Percentiles rank a stretch among this genome's conserved stretches.
These are phyloP conservation scores for Fabriciana adippe DNA, from an alignment of 2,888 invertebrate genomes.

Conservation along the genomic window DNA sequence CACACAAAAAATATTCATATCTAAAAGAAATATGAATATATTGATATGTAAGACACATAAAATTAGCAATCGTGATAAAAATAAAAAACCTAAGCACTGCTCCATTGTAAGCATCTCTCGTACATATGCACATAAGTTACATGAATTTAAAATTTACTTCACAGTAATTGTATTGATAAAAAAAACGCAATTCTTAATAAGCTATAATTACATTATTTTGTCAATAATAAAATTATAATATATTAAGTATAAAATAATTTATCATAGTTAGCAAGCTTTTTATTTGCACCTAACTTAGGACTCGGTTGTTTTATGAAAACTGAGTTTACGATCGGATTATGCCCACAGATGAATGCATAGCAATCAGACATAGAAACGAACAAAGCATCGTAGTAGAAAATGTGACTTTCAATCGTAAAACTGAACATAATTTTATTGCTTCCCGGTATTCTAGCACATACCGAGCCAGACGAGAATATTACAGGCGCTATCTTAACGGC, in stretches of 20 bases:
- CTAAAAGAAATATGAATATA: too few species aligned
- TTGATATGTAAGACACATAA: too few species aligned
- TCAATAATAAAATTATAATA: too few species aligned
- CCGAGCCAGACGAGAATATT: constrained; percentile 54
- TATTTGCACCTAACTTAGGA: constrained; percentile 36
- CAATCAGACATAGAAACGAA: constrained; percentile 70
- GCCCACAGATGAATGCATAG: constrained; percentile 72
- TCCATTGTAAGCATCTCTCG: too few species aligned
- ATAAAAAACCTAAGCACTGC: too few species aligned
- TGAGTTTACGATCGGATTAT: constrained; percentile 74
- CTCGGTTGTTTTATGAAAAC: constrained; percentile 60
- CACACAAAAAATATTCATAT: too few species aligned
- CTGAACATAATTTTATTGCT: constrained; percentile 71
- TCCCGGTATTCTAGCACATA: constrained; percentile 60
- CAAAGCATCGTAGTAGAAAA: constrained; percentile 76
- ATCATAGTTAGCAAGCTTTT: constrained; percentile 4
- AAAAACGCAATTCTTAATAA: too few species aligned
- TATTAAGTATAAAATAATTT: background rate
- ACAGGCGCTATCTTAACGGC: constrained; percentile 54
- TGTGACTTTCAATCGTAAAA: constrained; percentile 77
- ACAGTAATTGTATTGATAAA: too few species aligned
- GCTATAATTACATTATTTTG: too few species aligned
- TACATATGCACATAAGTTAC: too few species aligned
- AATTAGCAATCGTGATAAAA: too few species aligned
- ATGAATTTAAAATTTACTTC: too few species aligned